Base-by-base conservation (phyloP, 2,113 vertebrate species). In the Amblyopsis rosae region DNA sequence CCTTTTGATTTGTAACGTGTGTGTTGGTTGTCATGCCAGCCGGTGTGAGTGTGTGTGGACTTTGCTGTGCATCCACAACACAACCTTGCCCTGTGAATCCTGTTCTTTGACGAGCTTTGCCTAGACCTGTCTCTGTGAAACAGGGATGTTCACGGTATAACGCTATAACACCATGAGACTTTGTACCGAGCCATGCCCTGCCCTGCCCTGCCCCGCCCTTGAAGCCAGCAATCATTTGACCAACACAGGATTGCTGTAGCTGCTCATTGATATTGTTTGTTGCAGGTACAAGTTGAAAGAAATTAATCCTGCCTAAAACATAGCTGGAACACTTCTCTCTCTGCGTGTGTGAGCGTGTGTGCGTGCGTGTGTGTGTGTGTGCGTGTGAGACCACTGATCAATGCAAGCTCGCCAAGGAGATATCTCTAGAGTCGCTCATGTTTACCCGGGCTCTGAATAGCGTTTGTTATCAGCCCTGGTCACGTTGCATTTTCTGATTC, bases 401-500 rank as follows among this genome's bases (percentile, higher is more conserved):
- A 78, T 84, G 81, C 83, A 62, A 69, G 69, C 61, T 53, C 41
- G 82, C 83, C 88, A 87, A 86, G 74, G 67, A 77, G 80, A 88
- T 86, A 84, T 86, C 87, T 82, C 67, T 79, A 88, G 88, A 88
- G 82, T 71, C 63, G 62, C 69, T 88, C 68, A 58, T 87, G 85
- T 90, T 88, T 87, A 87, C 86, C 81, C 69, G 62, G 71, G 73
- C 70, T 59, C 70, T 86, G 82, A 87, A 88, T 87, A 77, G 83
- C 77, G 84, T 79, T 85, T 82, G 80, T 88, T 90, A 89, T 89
- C 88, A 78, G 87, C 75, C 77, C 84, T 9, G 83, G 87, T 91
- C 88, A 90, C 82, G 83, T 87, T 86, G 88, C 85, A 76, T 79
- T 79, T 86, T 87, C 79, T 83, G 77, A 86, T 87, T 87, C 87